phyloP scores from a whole-genome alignment of 1,140 invertebrate species.

The Sarcophaga bullata region DNA sequence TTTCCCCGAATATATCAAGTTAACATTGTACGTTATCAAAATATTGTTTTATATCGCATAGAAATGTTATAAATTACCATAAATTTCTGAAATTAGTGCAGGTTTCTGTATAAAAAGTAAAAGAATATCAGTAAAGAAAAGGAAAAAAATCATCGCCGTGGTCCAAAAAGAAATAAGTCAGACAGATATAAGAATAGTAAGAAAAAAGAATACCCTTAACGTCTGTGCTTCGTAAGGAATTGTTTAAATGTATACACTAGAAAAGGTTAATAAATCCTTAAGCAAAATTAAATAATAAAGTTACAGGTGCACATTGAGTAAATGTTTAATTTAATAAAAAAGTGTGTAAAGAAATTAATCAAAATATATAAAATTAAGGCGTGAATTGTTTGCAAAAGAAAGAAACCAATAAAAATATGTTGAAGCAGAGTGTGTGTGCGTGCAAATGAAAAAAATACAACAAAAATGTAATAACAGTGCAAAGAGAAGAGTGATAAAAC shows the following conservation, averaged over 20 bases:
- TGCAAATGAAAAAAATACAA: slow-evolving; percentile 3
- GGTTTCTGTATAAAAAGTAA: neutral
- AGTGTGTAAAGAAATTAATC: neutral
- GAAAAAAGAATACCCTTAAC: too few relatives aligned
- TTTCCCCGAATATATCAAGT: neutral
- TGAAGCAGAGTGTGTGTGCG: slow-evolving; percentile 5
- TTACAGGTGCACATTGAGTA: neutral
- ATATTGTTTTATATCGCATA: neutral
- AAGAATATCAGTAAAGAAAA: slow-evolving; percentile 9
- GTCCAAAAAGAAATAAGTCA: neutral
- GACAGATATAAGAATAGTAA: slow-evolving; percentile 23
- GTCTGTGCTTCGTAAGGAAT: neutral
- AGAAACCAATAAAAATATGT: slow-evolving; percentile 20
- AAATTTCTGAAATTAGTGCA: neutral
- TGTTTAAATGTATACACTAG: neutral
- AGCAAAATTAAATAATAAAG: neutral
- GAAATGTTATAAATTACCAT: too few relatives aligned
- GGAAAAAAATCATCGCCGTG: slow-evolving; percentile 1
- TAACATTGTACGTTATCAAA: neutral
- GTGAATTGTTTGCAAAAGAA: slow-evolving; percentile 41
- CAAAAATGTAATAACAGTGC: slow-evolving; percentile 35
- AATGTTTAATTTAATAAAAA: neutral
- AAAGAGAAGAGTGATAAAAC: slow-evolving; percentile 33
- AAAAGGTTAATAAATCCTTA: slow-evolving; percentile 15
- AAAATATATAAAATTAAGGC: slow-evolving; percentile 23